A percentile compares a stretch with the other conserved stretches of the same genome.
phyloP scores from a whole-genome alignment of 1,140 invertebrate species.

The Ctenoplectra terminalis region DNA sequence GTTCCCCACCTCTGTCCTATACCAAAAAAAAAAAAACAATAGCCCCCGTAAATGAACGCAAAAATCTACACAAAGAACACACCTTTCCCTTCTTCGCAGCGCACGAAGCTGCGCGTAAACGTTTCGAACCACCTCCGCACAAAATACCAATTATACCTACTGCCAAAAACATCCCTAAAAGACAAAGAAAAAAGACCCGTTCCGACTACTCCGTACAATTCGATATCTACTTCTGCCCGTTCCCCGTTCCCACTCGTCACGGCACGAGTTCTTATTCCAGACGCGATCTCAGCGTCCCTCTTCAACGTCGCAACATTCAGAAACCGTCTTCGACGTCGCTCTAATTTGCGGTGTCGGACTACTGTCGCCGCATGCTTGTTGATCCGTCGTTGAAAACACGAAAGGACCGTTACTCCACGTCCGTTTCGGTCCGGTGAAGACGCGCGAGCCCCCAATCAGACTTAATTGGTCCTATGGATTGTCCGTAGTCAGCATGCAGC shows the following conservation, averaged over 20 bases:
- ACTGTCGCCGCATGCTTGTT: slow-evolving; percentile 6
- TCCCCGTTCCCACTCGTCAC: not conserved
- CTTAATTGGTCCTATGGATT: slow-evolving; percentile 10
- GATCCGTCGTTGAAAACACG: slow-evolving; percentile 20
- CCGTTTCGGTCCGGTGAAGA: not conserved
- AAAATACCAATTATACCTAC: not conserved
- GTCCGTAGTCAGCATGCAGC: not conserved
- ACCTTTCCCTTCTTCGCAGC: too few species aligned
- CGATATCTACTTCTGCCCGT: not conserved
- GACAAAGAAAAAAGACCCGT: too few species aligned
- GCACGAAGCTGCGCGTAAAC: too few species aligned
- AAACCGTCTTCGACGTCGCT: not conserved
- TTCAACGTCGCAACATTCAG: not conserved
- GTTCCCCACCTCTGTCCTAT: too few species aligned
- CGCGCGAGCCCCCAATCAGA: slow-evolving; percentile 9
- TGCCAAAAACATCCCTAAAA: not conserved
- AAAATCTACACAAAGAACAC: too few species aligned
- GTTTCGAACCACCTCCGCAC: too few species aligned
- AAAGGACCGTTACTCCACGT: not conserved
- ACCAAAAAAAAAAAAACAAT: too few species aligned
- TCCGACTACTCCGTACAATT: not conserved
- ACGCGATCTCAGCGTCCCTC: not conserved
- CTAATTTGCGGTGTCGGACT: slow-evolving; percentile 19
- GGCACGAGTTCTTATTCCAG: not conserved
- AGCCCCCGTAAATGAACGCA: too few species aligned